Evolutionary conservation across 2,888 invertebrate species (phyloP).

Genomic region (Pyrrhia umbra): DNA sequence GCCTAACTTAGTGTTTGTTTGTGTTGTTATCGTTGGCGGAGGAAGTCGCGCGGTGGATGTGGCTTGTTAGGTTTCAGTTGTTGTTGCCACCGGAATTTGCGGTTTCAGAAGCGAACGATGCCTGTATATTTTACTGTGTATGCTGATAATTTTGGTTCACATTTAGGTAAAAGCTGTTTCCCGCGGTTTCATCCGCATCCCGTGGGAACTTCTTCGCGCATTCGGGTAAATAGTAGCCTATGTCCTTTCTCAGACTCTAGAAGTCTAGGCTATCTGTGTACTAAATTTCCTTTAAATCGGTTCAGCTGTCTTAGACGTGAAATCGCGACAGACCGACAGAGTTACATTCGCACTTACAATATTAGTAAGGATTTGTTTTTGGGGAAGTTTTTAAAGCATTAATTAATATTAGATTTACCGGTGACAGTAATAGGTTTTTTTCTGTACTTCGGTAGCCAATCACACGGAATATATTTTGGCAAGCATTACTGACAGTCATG

Average conservation of each 20-base stretch:
- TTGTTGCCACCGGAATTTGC: conserved; percentile 19
- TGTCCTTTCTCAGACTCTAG: too few relatives aligned
- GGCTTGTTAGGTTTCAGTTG: conserved; percentile 11
- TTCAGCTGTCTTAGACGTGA: too few relatives aligned
- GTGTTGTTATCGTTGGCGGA: conserved; percentile 36
- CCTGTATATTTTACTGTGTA: neutral
- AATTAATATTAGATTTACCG: conserved; percentile 7
- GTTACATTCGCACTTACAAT: too few relatives aligned
- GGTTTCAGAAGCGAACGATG: conserved; percentile 25
- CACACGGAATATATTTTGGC: conserved; percentile 29
- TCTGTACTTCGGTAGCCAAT: conserved; percentile 11
- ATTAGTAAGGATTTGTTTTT: neutral
- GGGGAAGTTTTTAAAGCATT: conserved; percentile 7
- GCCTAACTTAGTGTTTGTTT: conserved; percentile 39
- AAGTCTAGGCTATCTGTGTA: too few relatives aligned
- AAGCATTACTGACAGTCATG: conserved; percentile 26
- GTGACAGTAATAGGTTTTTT: conserved; percentile 2
- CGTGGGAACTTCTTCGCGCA: too few relatives aligned
- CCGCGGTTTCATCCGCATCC: too few relatives aligned
- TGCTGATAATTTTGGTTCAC: neutral
- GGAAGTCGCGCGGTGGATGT: conserved; percentile 28
- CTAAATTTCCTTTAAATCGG: too few relatives aligned
- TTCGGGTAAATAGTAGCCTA: too few relatives aligned
- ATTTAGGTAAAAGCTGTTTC: too few relatives aligned
- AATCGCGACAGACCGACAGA: too few relatives aligned